Evolutionary conservation across 2,888 invertebrate genomes (phyloP).

Genomic region (Zonitis immaculata): DNA sequence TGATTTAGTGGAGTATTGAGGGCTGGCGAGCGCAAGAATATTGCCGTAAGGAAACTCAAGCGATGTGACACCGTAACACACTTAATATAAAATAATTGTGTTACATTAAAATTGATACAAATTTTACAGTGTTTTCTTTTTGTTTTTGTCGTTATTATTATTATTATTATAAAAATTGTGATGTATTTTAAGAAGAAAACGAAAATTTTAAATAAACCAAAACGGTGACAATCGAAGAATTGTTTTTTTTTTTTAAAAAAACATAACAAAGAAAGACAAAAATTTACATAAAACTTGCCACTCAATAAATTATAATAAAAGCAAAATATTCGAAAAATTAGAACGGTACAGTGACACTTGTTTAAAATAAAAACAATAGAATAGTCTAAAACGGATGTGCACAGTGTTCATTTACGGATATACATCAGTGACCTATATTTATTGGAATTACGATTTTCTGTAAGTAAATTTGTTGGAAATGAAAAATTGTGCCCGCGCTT

Average conservation of each 20-base stretch:
- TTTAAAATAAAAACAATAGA: slow-evolving; percentile 32
- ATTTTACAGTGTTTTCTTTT: no score
- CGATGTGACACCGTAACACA: slow-evolving; percentile 42
- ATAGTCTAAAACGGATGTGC: slow-evolving; percentile 35
- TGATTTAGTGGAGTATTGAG: neutral
- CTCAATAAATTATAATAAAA: neutral
- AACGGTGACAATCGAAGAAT: slow-evolving; percentile 29
- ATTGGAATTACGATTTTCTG: slow-evolving; percentile 17
- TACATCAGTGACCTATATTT: slow-evolving; percentile 40
- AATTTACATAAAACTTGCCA: slow-evolving; percentile 5
- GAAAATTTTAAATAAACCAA: slow-evolving; percentile 31
- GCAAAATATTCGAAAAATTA: slow-evolving; percentile 14
- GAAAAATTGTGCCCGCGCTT: no score
- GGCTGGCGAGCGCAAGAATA: slow-evolving; percentile 5
- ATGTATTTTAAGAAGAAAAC: slow-evolving; percentile 36
- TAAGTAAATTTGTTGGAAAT: slow-evolving; percentile 22
- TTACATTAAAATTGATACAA: slow-evolving; percentile 8
- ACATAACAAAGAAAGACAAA: no score
- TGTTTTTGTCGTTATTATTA: no score
- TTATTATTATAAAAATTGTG: slow-evolving; percentile 26
- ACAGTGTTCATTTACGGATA: slow-evolving; percentile 39
- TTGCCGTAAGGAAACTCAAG: slow-evolving; percentile 15
- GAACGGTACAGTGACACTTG: slow-evolving; percentile 32
- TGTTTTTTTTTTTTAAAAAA: no score
- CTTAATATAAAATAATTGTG: slow-evolving; percentile 28